Evolutionary conservation across 37 sponge, comb jelly and placozoan genomes (phyloP), one percentile per base, ranked within the genome.

Genomic region (Aplysina aerophoba): DNA sequence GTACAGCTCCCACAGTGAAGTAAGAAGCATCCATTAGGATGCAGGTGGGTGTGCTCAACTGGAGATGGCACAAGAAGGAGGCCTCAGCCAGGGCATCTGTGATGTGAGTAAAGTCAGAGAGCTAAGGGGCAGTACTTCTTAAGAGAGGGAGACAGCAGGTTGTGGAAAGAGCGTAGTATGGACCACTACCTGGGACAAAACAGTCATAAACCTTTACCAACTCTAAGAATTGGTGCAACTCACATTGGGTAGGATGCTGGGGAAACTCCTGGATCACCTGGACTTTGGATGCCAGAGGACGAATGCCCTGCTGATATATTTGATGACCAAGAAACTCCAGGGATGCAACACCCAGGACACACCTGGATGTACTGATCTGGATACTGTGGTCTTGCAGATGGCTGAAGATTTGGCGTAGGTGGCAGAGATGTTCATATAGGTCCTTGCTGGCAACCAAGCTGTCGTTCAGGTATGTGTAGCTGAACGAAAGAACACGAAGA

Each of bases 251-350:
- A 1, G 53, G 39, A 0, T 86, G 89, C 65, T 81, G 92, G 15
- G 86, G 86, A 30, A 88, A 92, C 20, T 85, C 80, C 0, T 69
- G 56, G 54, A 92, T 55, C 0, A 65, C 86, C 68, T 85, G 59
- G 1, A 88, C 92, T 56, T 88, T 85, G 34, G 82, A 79, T 0
- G 71, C 59, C 0, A 81, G 73, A 33, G 81, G 83, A 61, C 57
- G 33, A 58, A 90, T 65, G 34, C 86, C 82, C 11, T 83, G 80
- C 8, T 59, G 38, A 56, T 54, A 27, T 37, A 55, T 36, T 13
- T 31, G 35, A 12, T 73, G 74, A 5, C 74, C 74, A 36, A 73
- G 37, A 8, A 73, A 68, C 31, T 68, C 71, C 31, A 68, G 71
- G 15, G 30, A 68, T 68, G 71, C 30, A 20, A 8, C 74, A n/a